These are phyloP conservation scores for Poeciliopsis presidionis DNA, from an alignment of 2,797 vertebrate genomes.

Conservation along the genomic window DNA sequence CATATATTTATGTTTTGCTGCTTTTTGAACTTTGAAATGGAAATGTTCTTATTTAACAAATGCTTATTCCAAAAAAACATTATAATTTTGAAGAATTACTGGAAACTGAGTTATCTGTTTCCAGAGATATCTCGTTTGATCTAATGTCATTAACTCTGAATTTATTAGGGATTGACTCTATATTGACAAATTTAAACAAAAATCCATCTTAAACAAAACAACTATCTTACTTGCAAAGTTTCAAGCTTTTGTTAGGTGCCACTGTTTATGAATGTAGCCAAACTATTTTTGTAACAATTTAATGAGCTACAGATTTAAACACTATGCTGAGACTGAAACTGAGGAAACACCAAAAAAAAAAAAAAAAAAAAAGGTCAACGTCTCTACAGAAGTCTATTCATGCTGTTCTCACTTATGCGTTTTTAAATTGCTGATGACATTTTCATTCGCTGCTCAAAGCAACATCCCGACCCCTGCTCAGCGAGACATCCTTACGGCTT, in stretches of 20 bases:
- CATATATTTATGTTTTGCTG: not conserved
- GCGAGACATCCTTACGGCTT: slow-evolving; percentile 57
- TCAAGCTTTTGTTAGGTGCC: not conserved
- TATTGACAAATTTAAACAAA: not conserved
- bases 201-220: not conserved
- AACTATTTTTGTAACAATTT: not conserved
- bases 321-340: too few species aligned
- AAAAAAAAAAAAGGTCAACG: not conserved
- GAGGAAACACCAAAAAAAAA: not conserved
- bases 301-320: not conserved
- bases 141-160: not conserved
- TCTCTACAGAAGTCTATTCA: not conserved
- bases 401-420: not conserved
- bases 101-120: not conserved
- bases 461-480: slow-evolving; percentile 27
- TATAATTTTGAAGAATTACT: not conserved
- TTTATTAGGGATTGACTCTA: not conserved
- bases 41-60: not conserved
- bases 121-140: not conserved
- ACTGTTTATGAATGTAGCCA: not conserved
- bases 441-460: slow-evolving; percentile 25
- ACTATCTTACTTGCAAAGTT: not conserved
- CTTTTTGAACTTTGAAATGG: not conserved
- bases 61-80: not conserved
- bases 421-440: slow-evolving; percentile 44